These are phyloP conservation scores for Epinephelus cyanopodus DNA, from an alignment of 2,113 vertebrate species.

Conservation along the genomic window DNA sequence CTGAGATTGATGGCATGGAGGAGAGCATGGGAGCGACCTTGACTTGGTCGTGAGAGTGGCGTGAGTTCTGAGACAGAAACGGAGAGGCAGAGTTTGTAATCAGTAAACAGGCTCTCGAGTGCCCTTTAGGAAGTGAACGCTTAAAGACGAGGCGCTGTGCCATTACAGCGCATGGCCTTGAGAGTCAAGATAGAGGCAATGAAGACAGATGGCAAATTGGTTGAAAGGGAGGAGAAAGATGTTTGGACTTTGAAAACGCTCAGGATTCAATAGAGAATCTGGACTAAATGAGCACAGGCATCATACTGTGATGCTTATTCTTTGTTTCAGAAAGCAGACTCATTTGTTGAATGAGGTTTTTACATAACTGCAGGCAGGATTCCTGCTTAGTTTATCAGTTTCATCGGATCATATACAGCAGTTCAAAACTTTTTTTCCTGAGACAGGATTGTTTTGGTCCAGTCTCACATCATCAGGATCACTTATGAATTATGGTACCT, in stretches of 20 bases:
- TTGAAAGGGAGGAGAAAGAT: slow-evolving; percentile 26
- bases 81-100: slow-evolving; percentile 41
- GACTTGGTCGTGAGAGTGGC: slow-evolving; percentile 58
- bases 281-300: slow-evolving; percentile 32
- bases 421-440: background rate
- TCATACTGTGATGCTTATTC: slow-evolving; percentile 18
- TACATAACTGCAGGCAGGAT: background rate
- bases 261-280: slow-evolving; percentile 12
- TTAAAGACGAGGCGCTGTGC: slow-evolving; percentile 41
- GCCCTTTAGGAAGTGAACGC: slow-evolving; percentile 67
- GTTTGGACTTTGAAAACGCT: slow-evolving; percentile 39
- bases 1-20: slow-evolving; percentile 57
- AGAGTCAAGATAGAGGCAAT: slow-evolving; percentile 43
- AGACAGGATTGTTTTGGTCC: background rate
- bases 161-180: slow-evolving; percentile 36
- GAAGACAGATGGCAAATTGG: slow-evolving; percentile 54
- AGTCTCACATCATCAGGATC: background rate
- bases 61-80: slow-evolving; percentile 19
- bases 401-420: background rate
- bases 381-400: background rate
- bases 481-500: too few species aligned
- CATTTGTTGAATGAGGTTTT: slow-evolving; percentile 38
- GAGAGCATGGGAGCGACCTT: slow-evolving; percentile 71
- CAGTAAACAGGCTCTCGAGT: slow-evolving; percentile 59
- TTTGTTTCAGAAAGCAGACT: slow-evolving; percentile 24